These are phyloP conservation scores for Daphoenositta chrysoptera DNA, from an alignment of 2,113 vertebrate species.

Conservation along the genomic window DNA sequence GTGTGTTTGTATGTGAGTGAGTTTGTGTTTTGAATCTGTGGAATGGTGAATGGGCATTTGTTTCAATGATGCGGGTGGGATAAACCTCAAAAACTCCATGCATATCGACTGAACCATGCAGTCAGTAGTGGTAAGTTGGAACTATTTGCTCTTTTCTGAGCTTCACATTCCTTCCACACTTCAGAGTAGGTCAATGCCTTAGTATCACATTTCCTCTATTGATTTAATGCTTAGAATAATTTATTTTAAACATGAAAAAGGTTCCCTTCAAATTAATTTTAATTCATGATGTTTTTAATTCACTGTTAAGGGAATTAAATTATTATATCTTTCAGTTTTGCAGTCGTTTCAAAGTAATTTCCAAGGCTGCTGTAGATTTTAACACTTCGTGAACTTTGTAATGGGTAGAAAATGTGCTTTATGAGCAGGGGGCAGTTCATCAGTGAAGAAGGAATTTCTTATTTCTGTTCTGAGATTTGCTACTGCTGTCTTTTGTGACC, in stretches of 20 bases:
- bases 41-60: not conserved
- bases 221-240: not conserved
- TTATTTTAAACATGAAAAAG: not conserved
- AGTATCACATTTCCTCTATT: not conserved
- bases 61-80: not conserved
- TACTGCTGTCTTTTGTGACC: not conserved
- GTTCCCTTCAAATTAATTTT: not conserved
- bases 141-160: not conserved
- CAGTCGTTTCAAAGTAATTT: not conserved
- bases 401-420: not conserved
- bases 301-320: not conserved
- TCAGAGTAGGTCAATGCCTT: not conserved
- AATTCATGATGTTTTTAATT: not conserved
- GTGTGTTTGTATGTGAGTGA: not conserved
- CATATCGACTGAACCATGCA: not conserved
- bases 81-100: not conserved
- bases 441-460: not conserved
- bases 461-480: not conserved
- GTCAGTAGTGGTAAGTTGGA: not conserved
- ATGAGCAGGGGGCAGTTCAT: not conserved
- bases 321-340: not conserved
- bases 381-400: not conserved
- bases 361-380: not conserved
- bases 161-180: not conserved
- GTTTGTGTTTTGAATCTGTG: not conserved